These are phyloP conservation scores for Nemotelus nigrinus DNA, from an alignment of 2,888 invertebrate species.

Conservation along the genomic window DNA sequence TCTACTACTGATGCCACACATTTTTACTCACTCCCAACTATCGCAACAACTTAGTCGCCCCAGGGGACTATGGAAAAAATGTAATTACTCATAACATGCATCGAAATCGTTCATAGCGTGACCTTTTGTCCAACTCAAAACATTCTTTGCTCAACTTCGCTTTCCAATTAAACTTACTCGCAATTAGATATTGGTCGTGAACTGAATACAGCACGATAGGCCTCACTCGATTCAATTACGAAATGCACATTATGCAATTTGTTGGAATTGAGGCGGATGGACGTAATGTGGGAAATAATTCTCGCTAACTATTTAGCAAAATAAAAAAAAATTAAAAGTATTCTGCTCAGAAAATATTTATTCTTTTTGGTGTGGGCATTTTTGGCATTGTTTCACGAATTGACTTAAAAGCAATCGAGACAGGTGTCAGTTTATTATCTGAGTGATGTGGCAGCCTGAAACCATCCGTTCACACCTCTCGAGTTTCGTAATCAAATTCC, in stretches of 20 bases:
- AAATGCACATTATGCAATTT: background rate
- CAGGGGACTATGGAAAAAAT: too few relatives aligned
- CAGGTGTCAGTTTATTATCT: background rate
- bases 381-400: too few relatives aligned
- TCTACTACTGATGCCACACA: too few relatives aligned
- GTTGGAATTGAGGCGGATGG: background rate
- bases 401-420: background rate
- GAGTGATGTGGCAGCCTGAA: background rate
- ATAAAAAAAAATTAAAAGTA: too few relatives aligned
- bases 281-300: background rate
- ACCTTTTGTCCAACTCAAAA: background rate
- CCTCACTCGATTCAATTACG: background rate
- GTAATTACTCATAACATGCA: too few relatives aligned
- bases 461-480: constrained; percentile 32
- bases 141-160: background rate
- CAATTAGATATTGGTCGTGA: background rate
- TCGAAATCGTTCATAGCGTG: too few relatives aligned
- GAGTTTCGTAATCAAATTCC: constrained; percentile 26
- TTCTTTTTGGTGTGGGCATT: too few relatives aligned
- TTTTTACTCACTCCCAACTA: too few relatives aligned
- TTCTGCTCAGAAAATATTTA: too few relatives aligned
- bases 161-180: background rate
- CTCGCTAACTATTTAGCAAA: too few relatives aligned
- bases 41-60: too few relatives aligned
- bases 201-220: background rate